Base-by-base conservation (phyloP, 2,113 vertebrate species). In the Butorides virescens region DNA sequence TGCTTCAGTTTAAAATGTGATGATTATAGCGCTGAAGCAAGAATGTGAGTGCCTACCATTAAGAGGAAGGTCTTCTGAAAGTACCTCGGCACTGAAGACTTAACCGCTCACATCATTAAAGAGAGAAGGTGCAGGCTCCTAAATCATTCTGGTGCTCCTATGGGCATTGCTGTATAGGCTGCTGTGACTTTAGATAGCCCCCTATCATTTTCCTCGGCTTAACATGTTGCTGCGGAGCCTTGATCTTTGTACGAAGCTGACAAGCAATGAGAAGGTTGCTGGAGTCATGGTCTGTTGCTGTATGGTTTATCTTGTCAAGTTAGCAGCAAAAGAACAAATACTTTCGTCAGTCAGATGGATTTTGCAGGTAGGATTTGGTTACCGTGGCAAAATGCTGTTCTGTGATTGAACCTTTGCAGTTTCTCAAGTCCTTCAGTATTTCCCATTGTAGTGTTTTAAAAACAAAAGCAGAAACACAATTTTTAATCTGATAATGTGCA, bases 331-430 rank as follows among this genome's bases (percentile, higher is more conserved):
- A 77, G 63, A 74, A 37, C 78, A 77, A 76, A 71, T 37, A 23
- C 63, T 37, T 36, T 8, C 12, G 52, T n/a, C 42, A 15, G 53
- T 26, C 49, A 20, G 36, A 8, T 29, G 65, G 32, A 52, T 96
- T 91, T 85, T 92, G 53, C 47, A 82, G 86, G 88, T 75, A 62
- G 70, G 49, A 29, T 91, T 74, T 53, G 46, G 76, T 92, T 49
- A 30, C 42, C 29, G 34, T 21, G 36, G 39, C 32, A 73, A 76
- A 76, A 93, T 18, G 32, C 25, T 49, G 7, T 50, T 84, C 5
- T 11, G 16, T 56, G 75, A 25, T 92, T 66, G 76, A 3, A 1
- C 37, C 58, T 56, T 79, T 58, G 37, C 72, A 46, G 9, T 71
- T 84, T 50, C 46, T 93, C n/a, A 52, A 34, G 44, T 75, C 37